These are phyloP conservation scores for Parascotia fuliginaria DNA, from an alignment of 2,888 invertebrate species.

Conservation along the genomic window DNA sequence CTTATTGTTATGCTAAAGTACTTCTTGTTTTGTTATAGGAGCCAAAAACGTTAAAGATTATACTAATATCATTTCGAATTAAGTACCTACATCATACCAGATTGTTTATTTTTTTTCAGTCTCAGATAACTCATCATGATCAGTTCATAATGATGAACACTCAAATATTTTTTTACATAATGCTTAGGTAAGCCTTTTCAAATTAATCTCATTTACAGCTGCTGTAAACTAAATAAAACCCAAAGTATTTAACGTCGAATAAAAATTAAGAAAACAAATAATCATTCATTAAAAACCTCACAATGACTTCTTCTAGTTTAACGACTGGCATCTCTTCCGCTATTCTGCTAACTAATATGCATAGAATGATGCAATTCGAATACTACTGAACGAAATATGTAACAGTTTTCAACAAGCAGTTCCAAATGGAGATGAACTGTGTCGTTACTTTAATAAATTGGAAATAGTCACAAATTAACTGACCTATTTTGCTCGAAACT, in stretches of 20 bases:
- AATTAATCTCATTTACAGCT: no score
- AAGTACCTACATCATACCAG: no score
- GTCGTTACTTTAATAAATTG: background rate
- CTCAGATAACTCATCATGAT: no score
- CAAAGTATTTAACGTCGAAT: background rate
- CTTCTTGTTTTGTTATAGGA: background rate
- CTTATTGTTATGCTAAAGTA: background rate
- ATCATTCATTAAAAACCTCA: background rate
- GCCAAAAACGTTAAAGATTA: no score
- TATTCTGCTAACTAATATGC: background rate
- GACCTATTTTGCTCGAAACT: background rate
- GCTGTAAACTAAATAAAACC: no score
- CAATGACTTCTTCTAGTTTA: background rate
- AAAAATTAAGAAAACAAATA: background rate
- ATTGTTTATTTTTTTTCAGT: no score
- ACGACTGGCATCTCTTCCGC: background rate
- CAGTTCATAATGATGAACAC: no score
- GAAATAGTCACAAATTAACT: background rate
- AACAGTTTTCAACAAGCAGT: background rate
- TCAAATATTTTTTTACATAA: no score
- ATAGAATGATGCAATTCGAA: background rate
- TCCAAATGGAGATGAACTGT: background rate
- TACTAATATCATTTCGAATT: no score
- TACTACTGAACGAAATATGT: background rate
- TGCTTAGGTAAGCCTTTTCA: no score